These are phyloP conservation scores for Drosophila ercepeae DNA, from an alignment of 1,140 invertebrate genomes.

Conservation along the genomic window DNA sequence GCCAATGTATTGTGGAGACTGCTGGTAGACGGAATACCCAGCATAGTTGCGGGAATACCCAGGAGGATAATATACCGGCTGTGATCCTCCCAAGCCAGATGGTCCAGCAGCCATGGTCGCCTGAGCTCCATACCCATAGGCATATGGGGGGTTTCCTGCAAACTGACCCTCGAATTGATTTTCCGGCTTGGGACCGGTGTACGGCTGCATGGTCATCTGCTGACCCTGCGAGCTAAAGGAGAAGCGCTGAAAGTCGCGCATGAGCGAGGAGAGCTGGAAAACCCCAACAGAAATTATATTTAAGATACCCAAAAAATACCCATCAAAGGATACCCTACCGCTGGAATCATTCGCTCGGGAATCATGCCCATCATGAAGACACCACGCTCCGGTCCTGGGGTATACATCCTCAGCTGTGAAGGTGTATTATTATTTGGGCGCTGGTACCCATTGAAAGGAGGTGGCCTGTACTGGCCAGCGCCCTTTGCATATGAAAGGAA, in stretches of 20 bases:
- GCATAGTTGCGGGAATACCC: neutral
- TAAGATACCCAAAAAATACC: too few species aligned
- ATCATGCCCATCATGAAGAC: neutral
- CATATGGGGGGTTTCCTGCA: neutral
- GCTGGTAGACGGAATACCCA: neutral
- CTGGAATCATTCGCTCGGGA: neutral
- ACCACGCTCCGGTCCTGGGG: neutral
- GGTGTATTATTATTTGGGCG: too few species aligned
- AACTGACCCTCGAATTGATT: neutral
- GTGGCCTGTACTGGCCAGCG: neutral
- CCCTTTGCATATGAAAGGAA: neutral
- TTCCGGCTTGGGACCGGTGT: too few species aligned
- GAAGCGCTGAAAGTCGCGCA: neutral
- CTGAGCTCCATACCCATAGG: neutral
- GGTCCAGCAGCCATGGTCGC: too few species aligned
- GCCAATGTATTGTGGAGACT: neutral
- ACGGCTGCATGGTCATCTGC: too few species aligned
- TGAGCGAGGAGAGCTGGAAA: neutral
- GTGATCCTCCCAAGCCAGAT: too few species aligned
- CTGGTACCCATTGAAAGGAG: neutral
- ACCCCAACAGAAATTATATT: neutral
- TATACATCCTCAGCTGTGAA: neutral
- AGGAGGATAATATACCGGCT: neutral
- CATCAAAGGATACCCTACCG: neutral
- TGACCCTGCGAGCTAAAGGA: neutral